Evolutionary conservation across 2,888 invertebrate species (phyloP), one percentile per base, ranked within the genome.

Genomic region (Eueremaeus valkanovi): DNA sequence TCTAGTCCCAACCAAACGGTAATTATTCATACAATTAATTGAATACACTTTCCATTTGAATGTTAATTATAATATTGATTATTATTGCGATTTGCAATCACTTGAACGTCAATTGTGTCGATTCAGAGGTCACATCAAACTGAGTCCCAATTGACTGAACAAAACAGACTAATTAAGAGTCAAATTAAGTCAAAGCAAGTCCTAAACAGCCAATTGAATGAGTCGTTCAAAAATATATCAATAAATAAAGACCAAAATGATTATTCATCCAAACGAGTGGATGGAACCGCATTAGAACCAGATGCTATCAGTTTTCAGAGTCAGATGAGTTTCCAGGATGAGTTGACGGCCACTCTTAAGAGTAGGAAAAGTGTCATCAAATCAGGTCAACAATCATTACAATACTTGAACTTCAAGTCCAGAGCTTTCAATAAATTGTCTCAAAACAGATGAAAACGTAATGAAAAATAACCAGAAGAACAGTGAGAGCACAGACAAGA

Each of bases 261-360:
- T 42, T 45, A 18, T 45, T 27, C 70, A 9, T 18, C 24, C 24
- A 33, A 18, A 70, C 21, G 1, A 18, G 63, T 33, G 6, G 45
- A 9, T n/a, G n/a, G 51, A 3, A 45, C 9, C 18, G 45, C 36
- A 1, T 1, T 66, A 6, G 58, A 61, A 3, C 16, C 27, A 6
- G 58, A 61, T 61, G 1, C 9, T 1, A 16, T 61, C 13, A 66
- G 66, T 36, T 3, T 66, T 6, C 31, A 70, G 29, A 70, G 27
- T 70, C 40, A 40, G 42, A 70, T 70, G 27, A 70, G 70, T 24
- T 70, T 70, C 13, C 70, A 70, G 18, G 70, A 70, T 40, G 70
- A 70, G 24, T 27, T 70, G 70, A 42, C 45, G 3, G 70, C 70
- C 11, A 70, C 70, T 3, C 13, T 70, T 1, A 70, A 40, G 8